These are phyloP conservation scores for Nephotettix cincticeps DNA, from an alignment of 1,140 invertebrate genomes.

Conservation along the genomic window DNA sequence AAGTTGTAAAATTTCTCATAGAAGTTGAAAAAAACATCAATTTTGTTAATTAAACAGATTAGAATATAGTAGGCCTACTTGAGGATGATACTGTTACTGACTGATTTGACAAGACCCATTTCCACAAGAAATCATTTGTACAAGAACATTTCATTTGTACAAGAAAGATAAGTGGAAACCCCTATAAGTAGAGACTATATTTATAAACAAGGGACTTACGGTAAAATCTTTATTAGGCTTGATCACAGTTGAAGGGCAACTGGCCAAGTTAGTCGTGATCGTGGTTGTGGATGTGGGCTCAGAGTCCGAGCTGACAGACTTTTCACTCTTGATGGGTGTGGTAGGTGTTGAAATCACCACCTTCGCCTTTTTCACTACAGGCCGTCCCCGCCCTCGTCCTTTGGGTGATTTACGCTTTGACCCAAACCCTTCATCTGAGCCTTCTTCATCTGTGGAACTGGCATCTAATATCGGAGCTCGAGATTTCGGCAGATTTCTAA, in stretches of 20 bases:
- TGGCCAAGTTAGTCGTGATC: not conserved
- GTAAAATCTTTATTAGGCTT: not conserved
- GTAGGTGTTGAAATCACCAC: not conserved
- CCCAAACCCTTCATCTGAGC: not conserved
- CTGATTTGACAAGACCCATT: no score
- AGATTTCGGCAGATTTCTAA: constrained; percentile 2
- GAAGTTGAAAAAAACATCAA: no score
- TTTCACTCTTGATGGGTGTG: not conserved
- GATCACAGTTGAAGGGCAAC: not conserved
- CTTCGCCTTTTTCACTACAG: not conserved
- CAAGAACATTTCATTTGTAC: no score
- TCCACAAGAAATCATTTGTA: no score
- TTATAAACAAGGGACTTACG: constrained; percentile 1
- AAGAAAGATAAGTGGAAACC: no score
- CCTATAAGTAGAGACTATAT: no score
- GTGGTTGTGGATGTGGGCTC: constrained; percentile 13
- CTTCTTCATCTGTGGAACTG: constrained; percentile 26
- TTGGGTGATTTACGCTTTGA: not conserved
- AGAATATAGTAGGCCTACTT: no score
- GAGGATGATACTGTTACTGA: no score
- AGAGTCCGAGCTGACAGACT: constrained; percentile 6
- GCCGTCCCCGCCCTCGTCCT: not conserved
- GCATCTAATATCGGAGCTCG: constrained; percentile 13
- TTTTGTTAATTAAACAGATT: no score
- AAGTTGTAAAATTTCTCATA: no score